phyloP scores from a whole-genome alignment of 2,797 vertebrate genomes.

The Enteromius mattozi region DNA sequence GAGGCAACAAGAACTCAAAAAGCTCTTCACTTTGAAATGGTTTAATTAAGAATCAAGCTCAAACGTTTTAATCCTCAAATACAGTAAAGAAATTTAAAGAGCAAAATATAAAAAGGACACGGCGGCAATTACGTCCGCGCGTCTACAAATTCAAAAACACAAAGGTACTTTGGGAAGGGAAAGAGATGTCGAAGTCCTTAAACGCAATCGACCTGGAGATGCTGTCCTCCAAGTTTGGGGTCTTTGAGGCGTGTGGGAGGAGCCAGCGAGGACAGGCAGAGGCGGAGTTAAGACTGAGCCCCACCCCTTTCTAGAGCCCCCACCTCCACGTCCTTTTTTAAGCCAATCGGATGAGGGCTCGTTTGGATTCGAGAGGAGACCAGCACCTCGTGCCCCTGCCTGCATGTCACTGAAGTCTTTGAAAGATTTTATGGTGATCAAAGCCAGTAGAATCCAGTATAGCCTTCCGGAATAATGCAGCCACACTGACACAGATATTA shows the following conservation, averaged over 20 bases:
- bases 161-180: constrained; percentile 63
- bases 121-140: constrained; percentile 41
- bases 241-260: constrained; percentile 51
- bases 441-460: constrained; percentile 68
- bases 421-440: constrained; percentile 72
- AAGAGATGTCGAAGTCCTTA: constrained; percentile 60
- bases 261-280: constrained; percentile 54
- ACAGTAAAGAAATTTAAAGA: constrained; percentile 61
- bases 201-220: constrained; percentile 65
- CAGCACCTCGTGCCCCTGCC: constrained; percentile 55
- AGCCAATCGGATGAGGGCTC: constrained; percentile 65
- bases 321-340: constrained; percentile 57
- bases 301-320: constrained; percentile 50
- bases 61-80: constrained; percentile 57
- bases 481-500: constrained; percentile 65
- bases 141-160: constrained; percentile 60
- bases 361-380: constrained; percentile 56
- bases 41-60: constrained; percentile 66
- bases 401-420: constrained; percentile 63
- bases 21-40: constrained; percentile 57
- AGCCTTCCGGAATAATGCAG: constrained; percentile 72
- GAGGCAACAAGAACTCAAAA: constrained; percentile 55
- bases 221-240: constrained; percentile 63
- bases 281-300: constrained; percentile 56
- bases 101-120: constrained; percentile 61